These are phyloP conservation scores for Chouioia cunea DNA, from an alignment of 2,888 invertebrate genomes.

Conservation along the genomic window DNA sequence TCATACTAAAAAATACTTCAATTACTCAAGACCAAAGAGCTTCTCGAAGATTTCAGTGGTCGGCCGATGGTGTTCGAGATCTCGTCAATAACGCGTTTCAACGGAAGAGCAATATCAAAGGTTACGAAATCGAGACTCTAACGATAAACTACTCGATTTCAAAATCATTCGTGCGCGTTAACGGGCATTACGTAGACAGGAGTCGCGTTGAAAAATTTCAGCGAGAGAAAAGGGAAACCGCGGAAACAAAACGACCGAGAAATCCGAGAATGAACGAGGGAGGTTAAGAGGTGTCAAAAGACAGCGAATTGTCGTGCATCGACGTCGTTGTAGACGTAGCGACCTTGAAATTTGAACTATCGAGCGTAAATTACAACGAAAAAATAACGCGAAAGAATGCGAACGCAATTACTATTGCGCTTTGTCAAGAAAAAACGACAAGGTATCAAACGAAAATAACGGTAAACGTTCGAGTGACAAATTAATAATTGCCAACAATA, in stretches of 20 bases:
- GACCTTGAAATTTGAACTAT: conserved; percentile 21
- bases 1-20: too few relatives aligned
- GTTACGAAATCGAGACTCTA: too few relatives aligned
- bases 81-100: too few relatives aligned
- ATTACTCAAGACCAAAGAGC: too few relatives aligned
- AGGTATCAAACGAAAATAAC: conserved; percentile 4
- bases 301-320: not conserved
- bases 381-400: not conserved
- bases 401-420: not conserved
- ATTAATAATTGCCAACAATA: too few relatives aligned
- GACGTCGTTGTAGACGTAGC: conserved; percentile 5
- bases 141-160: too few relatives aligned
- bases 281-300: not conserved
- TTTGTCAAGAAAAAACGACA: not conserved
- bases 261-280: conserved; percentile 27
- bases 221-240: conserved; percentile 3
- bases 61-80: too few relatives aligned
- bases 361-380: not conserved
- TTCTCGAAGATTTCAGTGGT: too few relatives aligned
- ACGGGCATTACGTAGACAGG: too few relatives aligned
- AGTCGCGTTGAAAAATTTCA: not conserved
- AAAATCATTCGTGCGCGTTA: too few relatives aligned
- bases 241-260: conserved; percentile 28
- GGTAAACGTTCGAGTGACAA: too few relatives aligned
- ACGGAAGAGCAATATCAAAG: too few relatives aligned